Conservation (phyloP, 2,888 invertebrate genomes). For the Andrena fulva region DNA sequence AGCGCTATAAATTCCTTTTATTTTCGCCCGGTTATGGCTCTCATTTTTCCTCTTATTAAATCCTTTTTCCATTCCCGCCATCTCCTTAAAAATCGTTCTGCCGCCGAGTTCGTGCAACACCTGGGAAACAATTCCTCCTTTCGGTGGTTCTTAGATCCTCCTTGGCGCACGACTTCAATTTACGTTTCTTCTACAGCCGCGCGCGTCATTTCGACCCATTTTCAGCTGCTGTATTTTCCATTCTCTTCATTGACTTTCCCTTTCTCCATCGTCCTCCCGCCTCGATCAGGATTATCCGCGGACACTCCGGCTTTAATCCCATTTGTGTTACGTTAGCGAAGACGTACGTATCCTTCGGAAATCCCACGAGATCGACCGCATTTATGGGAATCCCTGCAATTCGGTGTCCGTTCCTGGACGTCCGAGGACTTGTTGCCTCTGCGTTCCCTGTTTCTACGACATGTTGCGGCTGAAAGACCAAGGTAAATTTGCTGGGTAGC, state of each 20-base stretch:
- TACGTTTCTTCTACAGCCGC: slow-evolving; percentile 3
- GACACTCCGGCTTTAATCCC: neutral
- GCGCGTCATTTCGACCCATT: neutral
- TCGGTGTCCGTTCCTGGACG: neutral
- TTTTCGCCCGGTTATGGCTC: slow-evolving; percentile 51
- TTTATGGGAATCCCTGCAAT: slow-evolving; percentile 24
- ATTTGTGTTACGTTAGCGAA: neutral
- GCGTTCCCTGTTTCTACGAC: neutral
- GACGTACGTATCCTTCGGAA: neutral
- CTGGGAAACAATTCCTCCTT: slow-evolving; percentile 52
- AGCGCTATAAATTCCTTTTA: slow-evolving; percentile 54
- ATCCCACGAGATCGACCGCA: neutral
- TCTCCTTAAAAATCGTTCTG: slow-evolving; percentile 61
- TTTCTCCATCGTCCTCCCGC: no score
- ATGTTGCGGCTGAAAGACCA: neutral
- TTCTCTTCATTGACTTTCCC: neutral
- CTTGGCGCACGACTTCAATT: slow-evolving; percentile 34
- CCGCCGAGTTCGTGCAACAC: slow-evolving; percentile 48
- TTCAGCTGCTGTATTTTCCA: neutral
- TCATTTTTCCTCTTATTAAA: slow-evolving; percentile 62
- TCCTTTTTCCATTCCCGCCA: slow-evolving; percentile 46
- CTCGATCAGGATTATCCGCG: neutral
- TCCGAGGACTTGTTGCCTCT: slow-evolving; percentile 14
- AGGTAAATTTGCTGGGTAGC: neutral
- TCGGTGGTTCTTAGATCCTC: slow-evolving; percentile 40